These are phyloP conservation scores for Macaria notata DNA, from an alignment of 2,888 invertebrate genomes.

Conservation along the genomic window DNA sequence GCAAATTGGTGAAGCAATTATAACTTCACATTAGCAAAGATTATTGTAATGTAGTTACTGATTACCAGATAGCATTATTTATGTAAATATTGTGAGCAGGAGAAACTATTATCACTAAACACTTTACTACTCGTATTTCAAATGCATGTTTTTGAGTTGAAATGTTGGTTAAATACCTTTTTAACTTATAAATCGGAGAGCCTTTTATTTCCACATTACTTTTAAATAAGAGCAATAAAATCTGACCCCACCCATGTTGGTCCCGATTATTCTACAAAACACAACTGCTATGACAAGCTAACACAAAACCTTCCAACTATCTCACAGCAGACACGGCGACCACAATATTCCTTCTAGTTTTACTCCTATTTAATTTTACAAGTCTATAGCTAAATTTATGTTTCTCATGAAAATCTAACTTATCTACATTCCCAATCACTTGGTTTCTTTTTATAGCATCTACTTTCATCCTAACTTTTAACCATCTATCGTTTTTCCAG, in stretches of 20 bases:
- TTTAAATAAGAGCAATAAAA: conserved; percentile 39
- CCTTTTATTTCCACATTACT: conserved; percentile 31
- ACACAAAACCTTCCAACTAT: conserved; percentile 48
- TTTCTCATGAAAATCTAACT: conserved; percentile 55
- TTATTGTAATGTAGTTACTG: no score
- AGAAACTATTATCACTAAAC: no score
- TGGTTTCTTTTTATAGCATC: conserved; percentile 30
- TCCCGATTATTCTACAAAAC: conserved; percentile 64
- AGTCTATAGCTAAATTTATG: conserved; percentile 73
- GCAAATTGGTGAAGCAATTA: no score
- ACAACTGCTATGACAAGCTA: conserved; percentile 41
- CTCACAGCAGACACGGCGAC: conserved; percentile 75
- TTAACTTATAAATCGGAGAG: no score
- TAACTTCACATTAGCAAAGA: no score
- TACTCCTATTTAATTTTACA: conserved; percentile 68
- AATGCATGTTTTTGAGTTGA: no score
- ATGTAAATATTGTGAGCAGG: no score
- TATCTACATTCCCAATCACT: conserved; percentile 20
- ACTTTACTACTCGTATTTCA: no score
- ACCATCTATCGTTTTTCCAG: conserved; percentile 77
- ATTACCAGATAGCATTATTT: no score
- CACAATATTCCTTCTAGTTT: conserved; percentile 70
- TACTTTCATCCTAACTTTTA: conserved; percentile 66
- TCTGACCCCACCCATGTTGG: conserved; percentile 58
- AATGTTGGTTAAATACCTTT: no score